Evolutionary conservation across 2,797 vertebrate genomes (phyloP), one percentile per base, ranked within the genome.

Genomic region (Menidia menidia): DNA sequence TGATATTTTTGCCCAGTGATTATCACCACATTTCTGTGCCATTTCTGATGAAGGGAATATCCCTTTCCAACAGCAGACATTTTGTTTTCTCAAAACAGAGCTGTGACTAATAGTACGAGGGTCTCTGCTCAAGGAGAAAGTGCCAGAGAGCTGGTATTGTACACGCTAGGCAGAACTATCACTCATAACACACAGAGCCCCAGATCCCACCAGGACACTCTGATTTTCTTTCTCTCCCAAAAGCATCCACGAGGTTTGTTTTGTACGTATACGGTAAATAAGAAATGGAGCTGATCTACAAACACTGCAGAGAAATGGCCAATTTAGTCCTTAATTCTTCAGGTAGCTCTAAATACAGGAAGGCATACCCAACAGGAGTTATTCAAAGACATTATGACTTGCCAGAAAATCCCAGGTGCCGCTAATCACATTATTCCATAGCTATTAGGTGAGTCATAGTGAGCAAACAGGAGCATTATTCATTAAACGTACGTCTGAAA

Each of bases 61-160:
- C 48, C 8, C 11, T 32, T 30, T 64, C 50, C 44, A 35, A 45
- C 57, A 75, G 78, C 12, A 6, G 57, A 73, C 62, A 55, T 66
- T 25, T 44, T 60, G 47, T 60, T 64, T 75, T 62, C 43, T 54
- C 39, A 5, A 54, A 83, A 77, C 60, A 45, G 62, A 55, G 53
- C 62, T 66, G 65, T 75, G 67, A 81, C 78, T 60, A 70, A 78
- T 60, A 44, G 53, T 12, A 31, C 50, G 58, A 60, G 78, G 67
- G 48, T 73, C 19, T 76, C 62, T 65, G 48, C 69, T 68, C 45
- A 55, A 2, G 54, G 45, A 56, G 53, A 41, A 45, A 16, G 59
- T 60, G 56, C 56, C 80, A 77, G 45, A 45, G 54, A 65, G 55
- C 59, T 55, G 35, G 50, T 67, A 53, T 53, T 60, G 58, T 58